These are phyloP conservation scores for Hippocampus abdominalis DNA, from an alignment of 2,113 vertebrate genomes.

Conservation along the genomic window DNA sequence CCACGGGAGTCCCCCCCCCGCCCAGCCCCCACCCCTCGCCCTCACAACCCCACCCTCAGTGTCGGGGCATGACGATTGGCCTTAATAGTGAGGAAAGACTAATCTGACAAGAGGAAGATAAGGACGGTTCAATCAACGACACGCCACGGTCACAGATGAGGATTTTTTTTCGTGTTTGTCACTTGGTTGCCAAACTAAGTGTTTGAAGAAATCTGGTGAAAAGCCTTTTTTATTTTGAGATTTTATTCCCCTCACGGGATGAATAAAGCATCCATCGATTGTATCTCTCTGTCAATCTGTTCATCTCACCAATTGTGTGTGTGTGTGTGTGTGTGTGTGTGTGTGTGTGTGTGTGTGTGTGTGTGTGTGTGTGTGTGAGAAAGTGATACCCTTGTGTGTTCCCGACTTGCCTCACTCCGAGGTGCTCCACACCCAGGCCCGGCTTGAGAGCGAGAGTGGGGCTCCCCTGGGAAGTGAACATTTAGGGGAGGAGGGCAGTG, in stretches of 20 bases:
- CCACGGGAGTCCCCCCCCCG: constrained; percentile 44
- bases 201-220: not conserved
- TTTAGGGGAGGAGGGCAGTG: constrained; percentile 43
- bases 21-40: constrained; percentile 10
- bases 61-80: constrained; percentile 56
- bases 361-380: constrained; percentile 39
- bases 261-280: too few relatives aligned
- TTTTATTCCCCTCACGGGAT: too few relatives aligned
- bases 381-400: constrained; percentile 81
- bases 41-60: constrained; percentile 3
- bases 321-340: too few relatives aligned
- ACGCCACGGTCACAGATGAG: constrained; percentile 19
- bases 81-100: constrained; percentile 53
- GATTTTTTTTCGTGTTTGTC: constrained; percentile 13
- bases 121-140: constrained; percentile 35
- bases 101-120: constrained; percentile 48
- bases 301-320: too few relatives aligned
- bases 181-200: not conserved
- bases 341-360: too few relatives aligned
- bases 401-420: constrained; percentile 74
- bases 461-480: constrained; percentile 77
- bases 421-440: constrained; percentile 79
- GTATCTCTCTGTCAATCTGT: too few relatives aligned
- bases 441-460: constrained; percentile 71
- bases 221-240: too few relatives aligned